Evolutionary conservation across 2,888 invertebrate species (phyloP).

Genomic region (Drosophila kuntzei): DNA sequence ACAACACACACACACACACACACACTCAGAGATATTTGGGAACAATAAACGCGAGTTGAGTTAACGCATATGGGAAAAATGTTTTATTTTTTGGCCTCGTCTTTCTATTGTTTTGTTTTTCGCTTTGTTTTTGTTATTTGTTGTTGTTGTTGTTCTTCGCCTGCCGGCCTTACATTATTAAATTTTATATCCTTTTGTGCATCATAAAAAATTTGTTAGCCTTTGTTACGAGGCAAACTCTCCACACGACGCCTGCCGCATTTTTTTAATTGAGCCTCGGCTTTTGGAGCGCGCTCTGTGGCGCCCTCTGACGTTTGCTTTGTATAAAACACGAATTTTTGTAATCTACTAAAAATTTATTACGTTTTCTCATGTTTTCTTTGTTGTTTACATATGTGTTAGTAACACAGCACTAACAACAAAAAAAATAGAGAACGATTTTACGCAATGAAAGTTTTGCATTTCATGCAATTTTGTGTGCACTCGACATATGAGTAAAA

Average conservation of each 20-base stretch:
- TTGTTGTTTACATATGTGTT: conserved; percentile 57
- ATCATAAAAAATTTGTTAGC: conserved; percentile 66
- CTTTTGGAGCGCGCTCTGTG: not conserved
- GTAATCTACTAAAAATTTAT: conserved; percentile 76
- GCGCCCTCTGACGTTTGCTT: conserved; percentile 43
- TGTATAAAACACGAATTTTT: conserved; percentile 56
- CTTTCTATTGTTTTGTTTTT: conserved; percentile 24
- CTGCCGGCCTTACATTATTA: conserved; percentile 68
- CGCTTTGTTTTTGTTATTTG: conserved; percentile 8
- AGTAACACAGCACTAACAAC: conserved; percentile 23
- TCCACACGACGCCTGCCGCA: conserved; percentile 28
- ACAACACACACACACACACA: conserved; percentile 32
- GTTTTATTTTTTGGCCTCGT: conserved; percentile 33
- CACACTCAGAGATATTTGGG: conserved; percentile 20
- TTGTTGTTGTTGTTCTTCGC: conserved; percentile 21
- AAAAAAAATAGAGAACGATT: conserved; percentile 12
- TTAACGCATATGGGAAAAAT: conserved; percentile 74
- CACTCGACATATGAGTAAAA: conserved; percentile 21
- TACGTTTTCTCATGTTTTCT: conserved; percentile 49
- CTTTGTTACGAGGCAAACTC: conserved; percentile 60
- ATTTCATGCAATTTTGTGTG: conserved; percentile 52
- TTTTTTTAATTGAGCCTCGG: conserved; percentile 69
- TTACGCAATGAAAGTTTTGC: conserved; percentile 50
- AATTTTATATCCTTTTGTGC: conserved; percentile 71
- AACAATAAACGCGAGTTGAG: conserved; percentile 61